phyloP scores from a whole-genome alignment of 2,113 vertebrate genomes.

The Papio anubis region DNA sequence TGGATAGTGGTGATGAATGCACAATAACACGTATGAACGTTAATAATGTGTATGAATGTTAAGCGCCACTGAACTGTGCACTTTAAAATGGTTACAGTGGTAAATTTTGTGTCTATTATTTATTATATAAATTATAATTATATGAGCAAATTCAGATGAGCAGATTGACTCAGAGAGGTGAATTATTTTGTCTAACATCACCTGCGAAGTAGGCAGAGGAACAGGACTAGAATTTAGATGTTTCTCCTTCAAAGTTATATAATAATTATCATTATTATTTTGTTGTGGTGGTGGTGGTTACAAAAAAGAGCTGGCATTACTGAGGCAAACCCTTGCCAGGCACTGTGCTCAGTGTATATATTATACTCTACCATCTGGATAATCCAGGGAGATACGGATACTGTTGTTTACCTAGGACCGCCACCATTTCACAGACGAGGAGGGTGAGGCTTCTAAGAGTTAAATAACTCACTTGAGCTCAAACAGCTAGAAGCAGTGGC shows the following conservation, averaged over 20 bases:
- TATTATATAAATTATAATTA: not conserved
- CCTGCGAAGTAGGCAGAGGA: not conserved
- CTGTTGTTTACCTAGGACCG: not conserved
- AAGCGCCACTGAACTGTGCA: not conserved
- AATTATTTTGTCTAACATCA: not conserved
- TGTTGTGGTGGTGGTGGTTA: no score
- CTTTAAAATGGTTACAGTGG: not conserved
- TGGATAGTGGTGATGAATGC: no score
- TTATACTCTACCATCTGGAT: not conserved
- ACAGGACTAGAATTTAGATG: not conserved
- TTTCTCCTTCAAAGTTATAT: not conserved
- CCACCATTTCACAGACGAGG: not conserved
- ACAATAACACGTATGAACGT: no score
- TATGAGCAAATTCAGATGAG: not conserved
- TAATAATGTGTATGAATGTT: not conserved
- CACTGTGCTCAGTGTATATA: accelerated
- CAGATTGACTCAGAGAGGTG: not conserved
- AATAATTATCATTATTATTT: no score
- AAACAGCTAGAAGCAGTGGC: no score
- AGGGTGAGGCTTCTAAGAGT: not conserved
- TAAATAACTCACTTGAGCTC: not conserved
- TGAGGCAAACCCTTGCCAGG: not conserved
- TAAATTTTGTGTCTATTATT: not conserved
- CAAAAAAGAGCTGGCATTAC: not conserved
- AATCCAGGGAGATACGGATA: no score